phyloP scores from a whole-genome alignment of 2,113 vertebrate genomes.

The Phycodurus eques region DNA sequence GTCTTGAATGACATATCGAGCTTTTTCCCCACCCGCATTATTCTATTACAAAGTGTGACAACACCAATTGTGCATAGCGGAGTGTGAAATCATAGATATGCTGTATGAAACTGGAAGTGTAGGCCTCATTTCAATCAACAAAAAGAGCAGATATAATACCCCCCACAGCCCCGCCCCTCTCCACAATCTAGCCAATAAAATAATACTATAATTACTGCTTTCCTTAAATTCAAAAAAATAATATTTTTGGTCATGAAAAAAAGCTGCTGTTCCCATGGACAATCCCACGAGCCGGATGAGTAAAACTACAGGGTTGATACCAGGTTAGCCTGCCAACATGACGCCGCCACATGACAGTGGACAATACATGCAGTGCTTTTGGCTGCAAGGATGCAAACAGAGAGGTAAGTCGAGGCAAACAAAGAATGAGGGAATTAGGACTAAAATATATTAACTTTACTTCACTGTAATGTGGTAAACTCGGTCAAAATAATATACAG shows the following conservation, averaged over 20 bases:
- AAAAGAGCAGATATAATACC: background rate
- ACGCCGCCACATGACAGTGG: constrained; percentile 47
- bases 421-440: constrained; percentile 5
- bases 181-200: background rate
- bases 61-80: background rate
- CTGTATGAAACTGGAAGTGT: background rate
- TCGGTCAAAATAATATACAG: background rate
- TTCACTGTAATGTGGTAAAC: background rate
- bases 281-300: constrained; percentile 57
- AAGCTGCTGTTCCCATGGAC: constrained; percentile 55
- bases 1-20: constrained; percentile 28
- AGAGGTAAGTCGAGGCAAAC: constrained; percentile 12
- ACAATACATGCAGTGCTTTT: constrained; percentile 19
- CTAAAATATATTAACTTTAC: background rate
- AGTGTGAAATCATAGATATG: background rate
- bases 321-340: constrained; percentile 60
- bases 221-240: constrained; percentile 57
- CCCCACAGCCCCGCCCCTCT: background rate
- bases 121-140: background rate
- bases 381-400: constrained; percentile 23
- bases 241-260: constrained; percentile 63
- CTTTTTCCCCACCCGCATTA: background rate
- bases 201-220: constrained; percentile 18
- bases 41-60: background rate
- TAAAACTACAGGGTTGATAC: constrained; percentile 27